phyloP scores from a whole-genome alignment of 2,888 invertebrate genomes.

The Agrilus biguttatus region DNA sequence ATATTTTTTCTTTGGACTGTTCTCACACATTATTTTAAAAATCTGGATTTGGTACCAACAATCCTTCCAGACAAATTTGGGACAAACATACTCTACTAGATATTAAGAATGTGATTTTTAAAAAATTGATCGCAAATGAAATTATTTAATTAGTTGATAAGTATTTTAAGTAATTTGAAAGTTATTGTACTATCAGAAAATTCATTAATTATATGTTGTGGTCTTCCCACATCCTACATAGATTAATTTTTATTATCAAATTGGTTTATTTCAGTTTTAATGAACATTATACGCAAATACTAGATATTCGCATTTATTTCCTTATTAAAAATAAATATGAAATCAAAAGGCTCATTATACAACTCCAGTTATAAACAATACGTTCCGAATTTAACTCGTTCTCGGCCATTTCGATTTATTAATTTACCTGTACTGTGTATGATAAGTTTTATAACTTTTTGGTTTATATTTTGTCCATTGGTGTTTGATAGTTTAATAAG shows the following conservation, averaged over 20 bases:
- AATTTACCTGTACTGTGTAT: slow-evolving; percentile 13
- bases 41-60: too few species aligned
- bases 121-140: neutral
- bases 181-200: too few species aligned
- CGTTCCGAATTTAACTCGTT: slow-evolving; percentile 10
- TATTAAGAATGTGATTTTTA: too few species aligned
- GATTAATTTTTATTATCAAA: too few species aligned
- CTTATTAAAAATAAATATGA: neutral
- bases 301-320: too few species aligned
- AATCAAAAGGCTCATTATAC: neutral
- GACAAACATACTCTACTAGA: too few species aligned
- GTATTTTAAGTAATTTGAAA: too few species aligned
- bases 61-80: too few species aligned
- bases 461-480: slow-evolving; percentile 26
- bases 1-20: neutral
- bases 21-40: neutral
- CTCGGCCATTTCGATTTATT: slow-evolving; percentile 18
- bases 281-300: too few species aligned
- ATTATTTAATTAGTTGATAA: neutral
- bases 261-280: too few species aligned
- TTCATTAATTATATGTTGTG: too few species aligned
- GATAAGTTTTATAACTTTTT: slow-evolving; percentile 22
- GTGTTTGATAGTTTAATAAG: slow-evolving; percentile 12
- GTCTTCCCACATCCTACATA: too few species aligned
- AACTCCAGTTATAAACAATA: slow-evolving; percentile 4